Evolutionary conservation across 2,797 vertebrate species (phyloP).

Genomic region (Neosalanx taihuensis): DNA sequence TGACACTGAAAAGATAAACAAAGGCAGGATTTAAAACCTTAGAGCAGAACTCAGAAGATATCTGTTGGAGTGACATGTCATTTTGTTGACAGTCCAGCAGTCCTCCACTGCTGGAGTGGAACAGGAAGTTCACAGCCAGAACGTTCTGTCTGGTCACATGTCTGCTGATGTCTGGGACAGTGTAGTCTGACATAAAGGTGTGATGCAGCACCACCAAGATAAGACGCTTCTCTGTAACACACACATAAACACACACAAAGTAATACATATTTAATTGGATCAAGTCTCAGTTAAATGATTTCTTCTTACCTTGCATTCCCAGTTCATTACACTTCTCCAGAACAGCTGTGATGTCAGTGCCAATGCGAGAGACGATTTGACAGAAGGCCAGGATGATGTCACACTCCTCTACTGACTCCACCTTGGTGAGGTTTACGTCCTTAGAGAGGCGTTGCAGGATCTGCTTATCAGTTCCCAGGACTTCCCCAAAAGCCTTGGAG

Average conservation of each 20-base stretch:
- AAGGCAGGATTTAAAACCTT: no score
- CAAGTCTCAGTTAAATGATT: neutral
- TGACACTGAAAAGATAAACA: no score
- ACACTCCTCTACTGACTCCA: neutral
- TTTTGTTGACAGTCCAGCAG: conserved; percentile 1
- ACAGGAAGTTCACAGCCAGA: conserved; percentile 6
- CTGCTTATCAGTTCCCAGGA: neutral
- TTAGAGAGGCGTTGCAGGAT: neutral
- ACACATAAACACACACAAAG: no score
- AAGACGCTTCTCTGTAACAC: neutral
- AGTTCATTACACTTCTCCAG: neutral
- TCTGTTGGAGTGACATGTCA: neutral
- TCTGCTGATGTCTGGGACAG: neutral
- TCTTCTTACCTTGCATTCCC: conserved; percentile 22
- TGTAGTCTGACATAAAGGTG: conserved; percentile 8
- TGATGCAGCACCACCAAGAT: conserved; percentile 11
- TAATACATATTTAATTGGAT: neutral
- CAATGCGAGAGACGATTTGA: conserved; percentile 22
- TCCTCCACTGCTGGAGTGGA: neutral
- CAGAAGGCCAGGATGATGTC: conserved; percentile 35
- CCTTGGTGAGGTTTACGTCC: no score
- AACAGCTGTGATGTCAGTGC: conserved; percentile 34
- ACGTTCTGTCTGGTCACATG: neutral
- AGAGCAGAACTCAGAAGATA: neutral
- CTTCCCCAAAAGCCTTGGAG: neutral